phyloP scores from a whole-genome alignment of 2,113 vertebrate genomes.

The Diadophis punctatus region DNA sequence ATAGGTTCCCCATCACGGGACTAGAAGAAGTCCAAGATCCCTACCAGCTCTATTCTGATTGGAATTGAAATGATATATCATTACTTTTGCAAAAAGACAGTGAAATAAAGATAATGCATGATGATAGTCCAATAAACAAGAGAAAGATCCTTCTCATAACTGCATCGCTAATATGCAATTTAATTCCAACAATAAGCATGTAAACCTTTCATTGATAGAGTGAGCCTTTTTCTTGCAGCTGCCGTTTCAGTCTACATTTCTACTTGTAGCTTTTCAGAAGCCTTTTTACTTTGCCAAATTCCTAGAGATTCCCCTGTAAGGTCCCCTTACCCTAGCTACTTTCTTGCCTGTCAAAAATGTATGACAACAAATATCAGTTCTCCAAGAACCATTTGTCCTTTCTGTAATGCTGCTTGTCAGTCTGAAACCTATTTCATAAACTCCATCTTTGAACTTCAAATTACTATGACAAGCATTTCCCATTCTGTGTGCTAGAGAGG shows the following conservation, averaged over 20 bases:
- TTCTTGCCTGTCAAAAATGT: neutral
- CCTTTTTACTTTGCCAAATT: neutral
- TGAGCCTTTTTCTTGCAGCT: neutral
- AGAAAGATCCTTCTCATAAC: neutral
- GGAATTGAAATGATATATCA: neutral
- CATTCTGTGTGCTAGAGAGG: conserved; percentile 52
- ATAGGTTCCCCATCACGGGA: too few relatives aligned
- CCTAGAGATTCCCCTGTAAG: neutral
- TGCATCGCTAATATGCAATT: neutral
- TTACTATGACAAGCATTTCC: conserved; percentile 51
- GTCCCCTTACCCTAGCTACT: neutral
- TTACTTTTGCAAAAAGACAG: neutral
- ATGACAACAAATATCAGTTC: neutral
- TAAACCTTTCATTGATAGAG: neutral
- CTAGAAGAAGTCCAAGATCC: neutral
- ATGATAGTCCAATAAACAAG: neutral
- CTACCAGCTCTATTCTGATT: neutral
- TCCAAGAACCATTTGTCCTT: neutral
- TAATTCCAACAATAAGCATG: neutral
- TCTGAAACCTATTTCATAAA: conserved; percentile 35
- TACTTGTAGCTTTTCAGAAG: neutral
- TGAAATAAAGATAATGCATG: neutral
- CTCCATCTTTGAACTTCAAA: conserved; percentile 60
- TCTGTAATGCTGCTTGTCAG: neutral
- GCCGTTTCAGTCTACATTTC: neutral